These are phyloP conservation scores for Lutjanus campechanus DNA, from an alignment of 2,797 vertebrate species.

Conservation along the genomic window DNA sequence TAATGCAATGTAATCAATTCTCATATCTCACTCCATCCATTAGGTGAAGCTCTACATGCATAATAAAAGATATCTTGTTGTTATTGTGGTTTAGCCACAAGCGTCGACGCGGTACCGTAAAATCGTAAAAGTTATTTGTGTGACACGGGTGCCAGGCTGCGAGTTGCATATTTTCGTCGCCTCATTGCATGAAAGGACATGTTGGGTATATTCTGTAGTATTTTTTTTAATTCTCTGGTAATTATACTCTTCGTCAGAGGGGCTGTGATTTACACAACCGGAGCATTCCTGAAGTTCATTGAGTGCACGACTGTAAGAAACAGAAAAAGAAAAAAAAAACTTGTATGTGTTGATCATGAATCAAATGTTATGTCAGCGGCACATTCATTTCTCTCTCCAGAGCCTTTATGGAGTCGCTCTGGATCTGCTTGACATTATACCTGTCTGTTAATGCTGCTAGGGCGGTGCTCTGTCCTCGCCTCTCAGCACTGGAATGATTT, in stretches of 20 bases:
- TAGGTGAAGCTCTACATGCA: background rate
- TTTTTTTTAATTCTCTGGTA: slow-evolving; percentile 5
- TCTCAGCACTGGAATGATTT: slow-evolving; percentile 41
- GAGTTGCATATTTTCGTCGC: background rate
- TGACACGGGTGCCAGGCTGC: background rate
- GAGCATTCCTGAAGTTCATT: slow-evolving; percentile 37
- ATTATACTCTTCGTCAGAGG: slow-evolving; percentile 25
- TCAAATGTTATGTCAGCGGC: slow-evolving; percentile 20
- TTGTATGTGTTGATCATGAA: slow-evolving; percentile 2
- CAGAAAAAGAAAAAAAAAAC: background rate
- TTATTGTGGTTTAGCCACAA: background rate
- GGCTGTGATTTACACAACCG: slow-evolving; percentile 10
- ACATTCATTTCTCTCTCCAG: slow-evolving; percentile 6
- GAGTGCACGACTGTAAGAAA: background rate
- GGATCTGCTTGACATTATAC: slow-evolving; percentile 20
- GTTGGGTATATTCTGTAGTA: slow-evolving; percentile 20
- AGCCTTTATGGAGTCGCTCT: background rate
- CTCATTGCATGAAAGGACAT: slow-evolving; percentile 41
- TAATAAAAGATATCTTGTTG: background rate
- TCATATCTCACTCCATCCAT: slow-evolving; percentile 7
- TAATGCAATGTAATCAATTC: background rate
- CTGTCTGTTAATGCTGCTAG: slow-evolving; percentile 24
- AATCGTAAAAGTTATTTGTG: background rate
- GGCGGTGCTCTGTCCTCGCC: slow-evolving; percentile 3
- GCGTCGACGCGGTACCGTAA: background rate